phyloP scores from a whole-genome alignment of 2,113 vertebrate genomes.

The Bagarius yarrelli region DNA sequence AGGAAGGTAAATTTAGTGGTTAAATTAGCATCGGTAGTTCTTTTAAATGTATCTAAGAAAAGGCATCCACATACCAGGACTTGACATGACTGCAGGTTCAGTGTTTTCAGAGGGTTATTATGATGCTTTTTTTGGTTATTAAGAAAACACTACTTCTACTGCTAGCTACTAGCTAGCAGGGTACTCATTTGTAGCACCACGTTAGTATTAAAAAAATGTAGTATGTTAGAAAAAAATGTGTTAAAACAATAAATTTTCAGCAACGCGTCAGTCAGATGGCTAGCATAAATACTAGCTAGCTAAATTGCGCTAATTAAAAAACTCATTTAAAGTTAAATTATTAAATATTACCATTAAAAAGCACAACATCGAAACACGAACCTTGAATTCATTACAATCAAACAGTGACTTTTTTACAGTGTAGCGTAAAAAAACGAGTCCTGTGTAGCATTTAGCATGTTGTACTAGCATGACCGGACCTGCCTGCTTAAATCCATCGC shows the following conservation, averaged over 20 bases:
- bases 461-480: slow-evolving; percentile 14
- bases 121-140: not conserved
- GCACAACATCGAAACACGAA: not conserved
- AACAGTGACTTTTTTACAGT: not conserved
- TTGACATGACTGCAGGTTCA: not conserved
- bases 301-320: not conserved
- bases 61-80: too few relatives aligned
- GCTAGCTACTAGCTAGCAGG: not conserved
- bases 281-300: not conserved
- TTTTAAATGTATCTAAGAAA: not conserved
- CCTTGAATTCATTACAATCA: not conserved
- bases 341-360: not conserved
- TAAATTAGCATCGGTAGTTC: not conserved
- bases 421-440: not conserved
- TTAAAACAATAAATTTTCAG: not conserved
- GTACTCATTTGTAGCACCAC: not conserved
- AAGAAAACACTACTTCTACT: not conserved
- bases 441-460: slow-evolving; percentile 20
- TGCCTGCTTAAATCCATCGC: slow-evolving; percentile 11
- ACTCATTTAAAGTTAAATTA: not conserved
- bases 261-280: not conserved
- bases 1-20: not conserved
- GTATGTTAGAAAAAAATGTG: too few relatives aligned
- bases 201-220: not conserved
- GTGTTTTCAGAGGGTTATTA: not conserved